phyloP scores from a whole-genome alignment of 2,888 invertebrate genomes.

The Gonocerus acuteangulatus region DNA sequence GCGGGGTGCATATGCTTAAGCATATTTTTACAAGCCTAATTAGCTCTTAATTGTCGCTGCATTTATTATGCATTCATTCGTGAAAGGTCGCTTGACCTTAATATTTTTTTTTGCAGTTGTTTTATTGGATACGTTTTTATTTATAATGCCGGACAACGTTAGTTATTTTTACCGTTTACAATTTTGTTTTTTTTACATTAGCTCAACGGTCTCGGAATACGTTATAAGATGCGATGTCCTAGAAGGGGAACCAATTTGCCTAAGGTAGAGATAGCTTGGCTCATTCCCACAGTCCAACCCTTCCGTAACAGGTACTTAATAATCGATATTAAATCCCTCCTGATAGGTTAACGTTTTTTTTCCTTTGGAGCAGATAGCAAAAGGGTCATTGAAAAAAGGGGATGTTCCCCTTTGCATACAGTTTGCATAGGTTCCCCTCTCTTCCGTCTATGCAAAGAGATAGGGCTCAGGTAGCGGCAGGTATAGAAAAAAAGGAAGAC shows the following conservation, averaged over 20 bases:
- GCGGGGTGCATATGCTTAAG: constrained; percentile 13
- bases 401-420: constrained; percentile 35
- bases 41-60: not conserved
- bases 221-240: constrained; percentile 1
- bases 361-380: constrained; percentile 26
- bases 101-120: not conserved
- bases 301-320: constrained; percentile 35
- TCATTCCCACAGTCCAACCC: constrained; percentile 34
- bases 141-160: too few relatives aligned
- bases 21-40: constrained; percentile 22
- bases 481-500: constrained; percentile 32
- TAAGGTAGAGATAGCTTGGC: constrained; percentile 13
- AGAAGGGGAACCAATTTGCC: constrained; percentile 16
- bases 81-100: not conserved
- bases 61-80: not conserved
- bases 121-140: not conserved
- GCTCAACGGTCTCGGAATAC: constrained; percentile 5
- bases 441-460: constrained; percentile 30
- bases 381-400: constrained; percentile 27
- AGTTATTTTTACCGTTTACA: not conserved
- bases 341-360: constrained; percentile 33
- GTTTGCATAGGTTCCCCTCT: constrained; percentile 32
- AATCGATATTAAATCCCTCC: constrained; percentile 36
- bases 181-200: not conserved
- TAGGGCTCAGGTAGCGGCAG: constrained; percentile 23